Base-by-base conservation (phyloP, 2,113 vertebrate genomes). In the Pedetes capensis region DNA sequence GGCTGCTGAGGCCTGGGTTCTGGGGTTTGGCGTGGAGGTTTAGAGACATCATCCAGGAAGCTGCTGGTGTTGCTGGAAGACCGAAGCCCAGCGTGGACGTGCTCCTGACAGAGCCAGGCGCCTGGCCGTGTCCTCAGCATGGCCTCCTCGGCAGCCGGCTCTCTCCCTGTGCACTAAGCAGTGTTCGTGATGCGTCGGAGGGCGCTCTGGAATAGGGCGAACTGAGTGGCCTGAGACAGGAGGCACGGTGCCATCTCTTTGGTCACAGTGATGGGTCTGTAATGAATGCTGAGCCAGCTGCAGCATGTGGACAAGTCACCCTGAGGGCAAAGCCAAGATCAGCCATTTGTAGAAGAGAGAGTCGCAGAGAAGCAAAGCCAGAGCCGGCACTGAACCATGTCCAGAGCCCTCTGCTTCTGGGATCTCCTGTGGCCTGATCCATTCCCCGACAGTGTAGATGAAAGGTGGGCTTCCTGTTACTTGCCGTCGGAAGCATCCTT, bases 51-150 rank as follows among this genome's bases (percentile, higher is more conserved):
- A 8, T 37, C 27, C 68, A 64, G 69, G 22, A 4, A 17, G 34
- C 18, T 22, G 18, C 44, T 91, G 10, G 0, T 23, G 29, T 76
- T 25, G 39, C 6, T 11, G 6, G 37, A 42, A 49, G 39, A n/a
- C n/a, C 61, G 69, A 83, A 71, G 59, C 88, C n/a, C n/a, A n/a
- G n/a, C 3, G 13, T 88, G 63, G 34, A 42, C 14, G 32, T 25
- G 51, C 34, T 57, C 37, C 17, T 75, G 59, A 2, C 0, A 22
- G 74, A 29, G 32, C 66, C 39, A 3, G n/a, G 11, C 20, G 23
- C 51, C 66, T 64, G 68, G 47, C 51, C 2, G 42, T 7, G 1
- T 37, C 69, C n/a, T 69, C 0, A 0, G 1, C 14, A 37, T 9
- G 39, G 37, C 44, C 53, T 17, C n/a, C n/a, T n/a, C n/a, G n/a